Base-by-base conservation (phyloP, 2,113 vertebrate species). In the Oplegnathus fasciatus region DNA sequence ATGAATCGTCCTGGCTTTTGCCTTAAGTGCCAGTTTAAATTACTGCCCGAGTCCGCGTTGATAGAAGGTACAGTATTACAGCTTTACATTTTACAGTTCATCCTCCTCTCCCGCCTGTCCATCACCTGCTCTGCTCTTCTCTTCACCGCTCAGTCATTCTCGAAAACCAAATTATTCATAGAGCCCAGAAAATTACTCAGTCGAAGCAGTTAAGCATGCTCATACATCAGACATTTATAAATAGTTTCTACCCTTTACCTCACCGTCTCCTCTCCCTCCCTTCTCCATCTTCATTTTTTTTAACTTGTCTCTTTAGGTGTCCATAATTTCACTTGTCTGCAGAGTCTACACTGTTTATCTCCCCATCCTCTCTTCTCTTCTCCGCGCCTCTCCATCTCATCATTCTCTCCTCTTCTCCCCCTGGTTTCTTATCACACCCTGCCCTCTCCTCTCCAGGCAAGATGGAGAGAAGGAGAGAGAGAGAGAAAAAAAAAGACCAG, bases 141-240 rank as follows among this genome's bases (percentile, higher is more conserved):
- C 18, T 62, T 73, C 64, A 42, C 74, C 1, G 13, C 58, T 84
- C 80, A 50, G 32, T 85, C 69, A 85, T 79, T 75, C 72, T 42
- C n/a, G 0, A 50, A 40, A 87, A 65, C 37, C 64, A 75, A 91
- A 92, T 89, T 83, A 90, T 89, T 84, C 84, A 86, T 62, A 26
- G 34, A 75, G 52, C 71, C 44, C 6, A 4, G 40, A 82, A 85
- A 77, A 87, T 76, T 64, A 79, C 60, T 89, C 76, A 86, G 75
- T 70, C 44, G 40, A 62, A 73, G 84, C 78, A 86, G 75, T 91
- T 86, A 89, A 90, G 78, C 82, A 77, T 69, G 72, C 79, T 88
- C 84, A 82, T 86, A 83, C 73, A 88, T 89, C 84, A 75, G 71
- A 64, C 50, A 83, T 75, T 90, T 90, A 76, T 72, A 92, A 90